Evolutionary conservation across 1,140 invertebrate species (phyloP).

Genomic region (Helicoverpa armigera): DNA sequence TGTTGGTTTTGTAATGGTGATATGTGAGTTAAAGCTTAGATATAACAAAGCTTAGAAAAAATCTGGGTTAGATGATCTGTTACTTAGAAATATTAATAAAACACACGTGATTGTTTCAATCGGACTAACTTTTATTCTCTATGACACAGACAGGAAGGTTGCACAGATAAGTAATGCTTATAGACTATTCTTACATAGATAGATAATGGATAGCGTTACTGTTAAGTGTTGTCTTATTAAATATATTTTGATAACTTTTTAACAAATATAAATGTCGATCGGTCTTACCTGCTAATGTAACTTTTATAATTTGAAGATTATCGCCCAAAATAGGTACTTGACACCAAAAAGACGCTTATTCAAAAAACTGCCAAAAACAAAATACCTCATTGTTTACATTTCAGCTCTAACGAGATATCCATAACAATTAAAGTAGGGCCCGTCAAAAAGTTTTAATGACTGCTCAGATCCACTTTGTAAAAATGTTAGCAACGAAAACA

Average conservation of each 20-base stretch:
- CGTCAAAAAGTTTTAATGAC: conserved; percentile 79
- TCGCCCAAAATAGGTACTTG: neutral
- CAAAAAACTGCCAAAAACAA: conserved; percentile 23
- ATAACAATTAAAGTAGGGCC: conserved; percentile 71
- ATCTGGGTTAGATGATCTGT: too few species aligned
- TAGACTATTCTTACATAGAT: too few species aligned
- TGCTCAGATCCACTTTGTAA: conserved; percentile 64
- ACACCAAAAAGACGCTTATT: neutral
- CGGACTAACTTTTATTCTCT: too few species aligned
- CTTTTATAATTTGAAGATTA: neutral
- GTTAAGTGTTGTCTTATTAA: too few species aligned
- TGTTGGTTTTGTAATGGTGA: neutral
- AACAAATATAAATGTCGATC: too few species aligned
- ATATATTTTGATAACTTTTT: too few species aligned
- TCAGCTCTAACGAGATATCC: conserved; percentile 69
- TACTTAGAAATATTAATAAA: too few species aligned
- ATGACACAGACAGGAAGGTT: too few species aligned
- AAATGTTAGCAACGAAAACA: conserved; percentile 57
- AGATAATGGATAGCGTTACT: too few species aligned
- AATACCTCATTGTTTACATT: conserved; percentile 40
- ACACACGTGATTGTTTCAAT: too few species aligned
- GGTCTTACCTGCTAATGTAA: neutral
- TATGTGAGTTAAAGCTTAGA: neutral
- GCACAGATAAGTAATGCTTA: too few species aligned
- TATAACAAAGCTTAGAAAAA: too few species aligned